phyloP scores from a whole-genome alignment of 64 coral and sea anemone genomes.

The Porites australiensis region DNA sequence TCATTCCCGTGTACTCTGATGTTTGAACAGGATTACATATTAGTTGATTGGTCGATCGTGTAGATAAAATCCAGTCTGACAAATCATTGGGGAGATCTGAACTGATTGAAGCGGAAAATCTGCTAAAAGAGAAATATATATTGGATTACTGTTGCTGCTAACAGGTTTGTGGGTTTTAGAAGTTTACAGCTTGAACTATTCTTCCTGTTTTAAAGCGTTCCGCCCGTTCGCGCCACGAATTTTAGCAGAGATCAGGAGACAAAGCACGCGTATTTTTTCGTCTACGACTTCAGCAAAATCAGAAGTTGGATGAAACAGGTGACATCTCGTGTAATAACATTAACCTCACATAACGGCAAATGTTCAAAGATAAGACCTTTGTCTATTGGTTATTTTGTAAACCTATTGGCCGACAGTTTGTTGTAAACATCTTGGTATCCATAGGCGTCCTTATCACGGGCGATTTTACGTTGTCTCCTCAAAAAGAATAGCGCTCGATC shows the following conservation, averaged over 20 bases:
- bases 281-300: background rate
- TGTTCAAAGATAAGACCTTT: background rate
- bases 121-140: background rate
- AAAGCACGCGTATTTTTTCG: background rate
- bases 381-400: background rate
- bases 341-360: background rate
- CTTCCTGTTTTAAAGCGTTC: background rate
- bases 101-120: background rate
- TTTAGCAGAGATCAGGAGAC: background rate
- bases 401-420: background rate
- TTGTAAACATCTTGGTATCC: background rate
- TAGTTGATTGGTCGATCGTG: background rate
- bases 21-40: background rate
- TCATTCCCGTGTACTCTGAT: background rate
- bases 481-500: background rate
- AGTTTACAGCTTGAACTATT: background rate
- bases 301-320: background rate
- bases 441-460: background rate
- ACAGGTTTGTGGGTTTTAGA: background rate
- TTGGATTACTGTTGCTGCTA: background rate
- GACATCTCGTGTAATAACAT: background rate
- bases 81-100: background rate
- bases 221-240: background rate
- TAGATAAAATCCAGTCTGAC: background rate
- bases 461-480: background rate